Base-by-base conservation (phyloP, 2,113 vertebrate species). In the Baryphthengus martii region DNA sequence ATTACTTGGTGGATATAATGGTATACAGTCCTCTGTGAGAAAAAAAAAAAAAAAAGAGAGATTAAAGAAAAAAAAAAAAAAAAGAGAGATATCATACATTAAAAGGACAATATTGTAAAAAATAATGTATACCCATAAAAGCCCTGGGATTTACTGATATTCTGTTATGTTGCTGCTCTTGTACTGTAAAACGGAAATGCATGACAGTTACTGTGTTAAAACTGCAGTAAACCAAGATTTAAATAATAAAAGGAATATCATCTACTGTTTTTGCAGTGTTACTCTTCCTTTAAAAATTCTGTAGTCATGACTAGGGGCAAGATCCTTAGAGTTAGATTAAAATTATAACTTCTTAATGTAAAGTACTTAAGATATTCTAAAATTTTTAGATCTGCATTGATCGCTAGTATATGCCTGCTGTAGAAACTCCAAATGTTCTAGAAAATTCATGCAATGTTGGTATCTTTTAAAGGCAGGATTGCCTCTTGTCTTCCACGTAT, bases 151-250 rank as follows among this genome's bases (percentile, higher is more conserved):
- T 86, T 84, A 86, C 62, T 81, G 55, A 50, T 84, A 74, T 25
- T 83, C 55, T 24, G 6, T 83, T 81, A 44, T 42, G 61, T 72
- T 90, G 37, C 35, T 83, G 35, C 3, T 88, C 33, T 80, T 80
- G 35, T 71, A 42, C 7, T 84, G 45, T 67, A 81, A 88, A 94
- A 80, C 39, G 29, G 80, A 90, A 97, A 88, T 71, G 58, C 35
- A 20, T 70, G 25, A 71, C 59, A 95, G 21, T 19, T 84, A 78
- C 72, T 88, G 18, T 16, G 10, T 42, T 86, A 86, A 83, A 95
- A 77, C 35, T 62, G 42, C 35, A 81, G 70, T 66, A 90, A 93
- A 67, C 9, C 28, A 77, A 92, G 19, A 4, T 70, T 94, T 90
- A 90, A 79, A 62, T 35, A 91, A 52, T 88, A 73, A 86, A 95